A percentile compares a stretch with the other conserved stretches of the same genome.
Evolutionary conservation across 2,888 invertebrate genomes (phyloP).

Genomic region (Dorcus hopei): DNA sequence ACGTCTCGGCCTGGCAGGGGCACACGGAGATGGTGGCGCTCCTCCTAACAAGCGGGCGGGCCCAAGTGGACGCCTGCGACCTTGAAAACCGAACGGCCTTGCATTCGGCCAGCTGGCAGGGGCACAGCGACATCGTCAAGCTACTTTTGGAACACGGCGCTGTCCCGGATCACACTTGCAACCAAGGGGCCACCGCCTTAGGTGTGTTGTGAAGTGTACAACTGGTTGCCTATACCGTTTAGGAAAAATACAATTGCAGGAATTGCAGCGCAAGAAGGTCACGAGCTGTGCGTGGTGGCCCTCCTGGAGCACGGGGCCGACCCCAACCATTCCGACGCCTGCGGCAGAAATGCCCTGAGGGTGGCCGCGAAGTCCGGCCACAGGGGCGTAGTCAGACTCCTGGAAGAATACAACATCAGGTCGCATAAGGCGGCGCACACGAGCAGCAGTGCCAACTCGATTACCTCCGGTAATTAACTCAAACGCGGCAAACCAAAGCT

Average conservation of each 20-base stretch:
- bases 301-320: conserved; percentile 81
- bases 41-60: conserved; percentile 67
- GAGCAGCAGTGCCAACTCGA: conserved; percentile 46
- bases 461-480: conserved; percentile 42
- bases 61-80: conserved; percentile 84
- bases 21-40: conserved; percentile 90
- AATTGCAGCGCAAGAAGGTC: conserved; percentile 95
- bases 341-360: conserved; percentile 81
- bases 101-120: conserved; percentile 96
- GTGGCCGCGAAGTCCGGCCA: conserved; percentile 92
- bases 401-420: conserved; percentile 62
- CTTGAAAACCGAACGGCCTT: conserved; percentile 84
- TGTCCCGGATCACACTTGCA: conserved; percentile 83
- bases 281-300: conserved; percentile 85
- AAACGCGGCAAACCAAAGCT: too few species aligned
- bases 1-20: conserved; percentile 92
- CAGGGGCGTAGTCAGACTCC: conserved; percentile 73
- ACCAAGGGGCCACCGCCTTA: conserved; percentile 93
- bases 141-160: conserved; percentile 79
- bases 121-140: conserved; percentile 80
- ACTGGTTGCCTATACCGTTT: not conserved
- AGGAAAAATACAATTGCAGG: conserved; percentile 50
- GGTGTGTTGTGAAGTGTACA: conserved; percentile 47
- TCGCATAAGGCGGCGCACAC: conserved; percentile 44
- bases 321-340: conserved; percentile 81